Conservation (phyloP, 2,797 vertebrate species). For the Dipus sagitta region DNA sequence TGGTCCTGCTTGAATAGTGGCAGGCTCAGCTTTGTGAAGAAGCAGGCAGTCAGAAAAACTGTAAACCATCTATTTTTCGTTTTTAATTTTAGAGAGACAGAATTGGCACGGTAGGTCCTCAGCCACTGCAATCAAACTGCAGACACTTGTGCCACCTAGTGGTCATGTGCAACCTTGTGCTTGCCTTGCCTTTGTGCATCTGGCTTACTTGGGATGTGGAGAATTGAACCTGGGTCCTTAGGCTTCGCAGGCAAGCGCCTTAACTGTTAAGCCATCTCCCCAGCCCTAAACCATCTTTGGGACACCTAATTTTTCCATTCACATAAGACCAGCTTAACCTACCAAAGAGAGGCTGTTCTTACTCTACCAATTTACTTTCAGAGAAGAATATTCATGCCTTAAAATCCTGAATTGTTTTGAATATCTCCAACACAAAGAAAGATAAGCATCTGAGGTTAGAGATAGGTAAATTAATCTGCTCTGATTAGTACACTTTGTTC, state of each 20-base stretch:
- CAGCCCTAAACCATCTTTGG: neutral
- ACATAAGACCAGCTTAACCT: neutral
- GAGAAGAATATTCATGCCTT: conserved; percentile 27
- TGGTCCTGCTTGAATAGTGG: neutral
- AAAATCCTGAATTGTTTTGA: conserved; percentile 1
- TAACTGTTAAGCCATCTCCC: no score
- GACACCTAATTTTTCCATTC: neutral
- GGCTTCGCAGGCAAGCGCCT: no score
- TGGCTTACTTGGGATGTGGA: no score
- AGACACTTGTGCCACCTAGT: no score
- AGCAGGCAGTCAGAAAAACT: conserved; percentile 4
- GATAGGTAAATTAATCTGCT: neutral
- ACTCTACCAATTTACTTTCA: conserved; percentile 46
- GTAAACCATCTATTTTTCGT: neutral
- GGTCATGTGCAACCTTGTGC: no score
- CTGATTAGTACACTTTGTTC: neutral
- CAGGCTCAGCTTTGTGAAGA: neutral
- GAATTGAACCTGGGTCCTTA: no score
- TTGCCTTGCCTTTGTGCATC: no score
- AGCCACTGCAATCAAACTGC: no score
- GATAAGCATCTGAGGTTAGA: neutral
- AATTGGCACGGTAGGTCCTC: no score
- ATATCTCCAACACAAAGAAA: neutral
- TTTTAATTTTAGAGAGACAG: no score
- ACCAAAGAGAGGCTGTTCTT: neutral